Evolutionary conservation across 2,888 invertebrate genomes (phyloP), one percentile per base, ranked within the genome.

Genomic region (Harpagoxenus sublaevis): DNA sequence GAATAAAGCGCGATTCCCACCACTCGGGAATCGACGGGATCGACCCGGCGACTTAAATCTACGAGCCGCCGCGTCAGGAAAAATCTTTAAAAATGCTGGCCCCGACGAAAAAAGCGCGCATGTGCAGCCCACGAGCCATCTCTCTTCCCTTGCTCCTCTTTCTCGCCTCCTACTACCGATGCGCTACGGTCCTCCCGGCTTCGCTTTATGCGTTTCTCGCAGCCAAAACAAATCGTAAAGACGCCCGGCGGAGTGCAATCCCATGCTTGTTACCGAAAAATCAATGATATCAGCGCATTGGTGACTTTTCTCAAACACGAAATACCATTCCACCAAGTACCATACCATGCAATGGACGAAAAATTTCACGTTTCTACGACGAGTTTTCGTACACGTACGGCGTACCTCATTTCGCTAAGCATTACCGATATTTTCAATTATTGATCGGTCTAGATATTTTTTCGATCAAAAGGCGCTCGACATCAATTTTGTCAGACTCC

Each of bases 201-300:
- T 83, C 85, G 83, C 86, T 85, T 87, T 84, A 83, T 85, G 86
- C 87, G 84, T 71, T 89, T 86, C 88, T 85, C 89, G 92, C 93
- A 92, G 93, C 92, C 93, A 93, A 93, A 93, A 93, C 93, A 93
- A 93, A 93, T 93, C 93, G 93, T 93, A 93, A 93, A 93, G 92
- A 92, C 92, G 90, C 89, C 92, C 86, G 83, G 83, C 79, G 82
- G 84, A 66, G 86, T 88, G 89, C 90, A 90, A 88, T 91, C 88
- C 86, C 70, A 78, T 83, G 77, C 86, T 87, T 84, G 83, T 89
- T 92, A 86, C 89, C 88, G 84, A 88, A 92, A 91, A 92, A 91
- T 91, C 90, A 88, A 91, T 89, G 91, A 84, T 84, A 84, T 65
- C 84, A 23, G 77, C 84, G 77, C 84, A 66, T 28, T 18, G 45